Conservation (phyloP, 2,888 invertebrate genomes). For the Drosophila nr. perissopoda region DNA sequence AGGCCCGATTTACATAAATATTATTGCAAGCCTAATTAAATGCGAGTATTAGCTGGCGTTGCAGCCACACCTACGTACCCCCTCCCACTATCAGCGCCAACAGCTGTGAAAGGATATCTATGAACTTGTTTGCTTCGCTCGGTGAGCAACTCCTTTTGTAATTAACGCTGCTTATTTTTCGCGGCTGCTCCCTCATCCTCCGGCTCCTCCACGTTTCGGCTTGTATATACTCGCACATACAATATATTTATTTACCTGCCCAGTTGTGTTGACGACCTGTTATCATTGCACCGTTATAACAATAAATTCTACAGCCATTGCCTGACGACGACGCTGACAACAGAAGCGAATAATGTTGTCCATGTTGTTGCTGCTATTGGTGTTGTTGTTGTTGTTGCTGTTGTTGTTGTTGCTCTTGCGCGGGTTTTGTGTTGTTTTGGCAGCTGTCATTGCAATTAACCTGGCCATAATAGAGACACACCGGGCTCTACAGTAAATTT, state of each 20-base stretch:
- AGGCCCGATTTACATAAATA: conserved; percentile 80
- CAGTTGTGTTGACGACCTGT: conserved; percentile 74
- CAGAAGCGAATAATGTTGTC: conserved; percentile 55
- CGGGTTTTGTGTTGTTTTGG: conserved; percentile 72
- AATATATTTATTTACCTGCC: conserved; percentile 62
- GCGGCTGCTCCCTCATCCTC: conserved; percentile 8
- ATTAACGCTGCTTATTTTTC: conserved; percentile 72
- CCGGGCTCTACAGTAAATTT: conserved; percentile 65
- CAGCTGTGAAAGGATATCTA: conserved; percentile 38
- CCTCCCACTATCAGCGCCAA: neutral
- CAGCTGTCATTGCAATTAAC: conserved; percentile 79
- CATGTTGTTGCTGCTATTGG: conserved; percentile 17
- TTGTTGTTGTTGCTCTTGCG: conserved; percentile 58
- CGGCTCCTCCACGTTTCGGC: neutral
- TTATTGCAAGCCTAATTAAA: conserved; percentile 83
- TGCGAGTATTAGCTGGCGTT: conserved; percentile 70
- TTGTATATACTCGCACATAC: conserved; percentile 25
- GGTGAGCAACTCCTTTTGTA: conserved; percentile 60
- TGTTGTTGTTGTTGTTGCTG: conserved; percentile 37
- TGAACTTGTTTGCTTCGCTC: conserved; percentile 45
- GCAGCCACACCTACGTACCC: conserved; percentile 6
- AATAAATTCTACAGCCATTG: conserved; percentile 68
- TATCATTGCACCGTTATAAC: conserved; percentile 76
- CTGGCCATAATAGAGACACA: conserved; percentile 72
- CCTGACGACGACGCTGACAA: conserved; percentile 52